A percentile compares a stretch with the other conserved stretches of the same genome.
Evolutionary conservation across 2,797 vertebrate species (phyloP).

Genomic region (Lithobates pipiens): DNA sequence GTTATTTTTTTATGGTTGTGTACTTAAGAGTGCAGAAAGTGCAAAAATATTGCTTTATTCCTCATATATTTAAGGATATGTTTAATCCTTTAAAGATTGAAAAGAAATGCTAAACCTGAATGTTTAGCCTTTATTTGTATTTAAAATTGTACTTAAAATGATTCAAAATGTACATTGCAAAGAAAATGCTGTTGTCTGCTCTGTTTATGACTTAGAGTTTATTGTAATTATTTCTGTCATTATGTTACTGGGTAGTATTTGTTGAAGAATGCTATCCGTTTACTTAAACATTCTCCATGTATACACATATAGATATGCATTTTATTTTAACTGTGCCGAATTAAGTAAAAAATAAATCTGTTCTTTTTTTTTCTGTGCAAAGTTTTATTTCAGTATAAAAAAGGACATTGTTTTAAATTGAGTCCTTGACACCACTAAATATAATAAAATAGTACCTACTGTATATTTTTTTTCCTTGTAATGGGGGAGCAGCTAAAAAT

Average conservation of each 20-base stretch:
- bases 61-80: constrained; percentile 52
- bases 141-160: constrained; percentile 53
- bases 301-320: constrained; percentile 59
- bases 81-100: constrained; percentile 32
- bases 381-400: constrained; percentile 21
- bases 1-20: constrained; percentile 61
- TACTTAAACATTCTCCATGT: constrained; percentile 50
- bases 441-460: too few relatives aligned
- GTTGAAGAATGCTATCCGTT: constrained; percentile 57
- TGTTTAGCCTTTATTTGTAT: constrained; percentile 59
- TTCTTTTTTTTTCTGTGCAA: constrained; percentile 38
- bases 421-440: too few relatives aligned
- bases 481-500: too few relatives aligned
- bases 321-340: constrained; percentile 61
- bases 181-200: constrained; percentile 61
- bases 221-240: constrained; percentile 59
- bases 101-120: constrained; percentile 47
- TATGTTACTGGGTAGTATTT: constrained; percentile 57
- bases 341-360: constrained; percentile 54
- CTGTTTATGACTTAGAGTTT: constrained; percentile 59
- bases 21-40: constrained; percentile 45
- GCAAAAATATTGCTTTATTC: constrained; percentile 49
- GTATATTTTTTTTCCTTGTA: too few relatives aligned
- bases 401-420: background rate
- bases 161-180: constrained; percentile 58